Evolutionary conservation across 30 jellyfish, hydroid and myxozoan species (phyloP).

Genomic region (Aurelia coerulea): DNA sequence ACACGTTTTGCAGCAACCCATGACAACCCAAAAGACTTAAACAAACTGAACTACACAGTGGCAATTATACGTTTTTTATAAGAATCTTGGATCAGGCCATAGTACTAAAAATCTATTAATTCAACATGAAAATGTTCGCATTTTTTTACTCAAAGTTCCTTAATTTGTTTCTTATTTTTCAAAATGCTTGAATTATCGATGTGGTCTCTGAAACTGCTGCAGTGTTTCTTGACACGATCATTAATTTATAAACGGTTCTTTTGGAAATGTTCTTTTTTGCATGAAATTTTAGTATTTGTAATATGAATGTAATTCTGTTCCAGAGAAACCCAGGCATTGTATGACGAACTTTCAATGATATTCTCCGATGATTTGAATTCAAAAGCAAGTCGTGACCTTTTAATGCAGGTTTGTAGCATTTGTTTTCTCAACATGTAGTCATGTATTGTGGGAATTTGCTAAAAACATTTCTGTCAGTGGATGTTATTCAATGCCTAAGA

Average conservation of each 20-base stretch:
- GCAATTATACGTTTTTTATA: not conserved
- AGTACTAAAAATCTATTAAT: not conserved
- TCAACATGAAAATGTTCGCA: not conserved
- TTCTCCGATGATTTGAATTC: conserved; percentile 91
- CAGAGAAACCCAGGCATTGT: conserved; percentile 69
- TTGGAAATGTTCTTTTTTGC: too few species aligned
- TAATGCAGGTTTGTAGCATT: conserved; percentile 73
- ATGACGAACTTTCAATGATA: conserved; percentile 84
- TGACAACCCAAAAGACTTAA: too few species aligned
- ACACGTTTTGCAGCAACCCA: too few species aligned
- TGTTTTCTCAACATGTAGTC: too few species aligned
- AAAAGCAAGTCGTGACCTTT: conserved; percentile 93
- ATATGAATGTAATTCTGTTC: not conserved
- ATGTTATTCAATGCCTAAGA: not conserved
- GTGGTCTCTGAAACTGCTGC: too few species aligned
- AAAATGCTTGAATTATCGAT: too few species aligned
- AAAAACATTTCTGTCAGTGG: not conserved
- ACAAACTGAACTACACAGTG: too few species aligned
- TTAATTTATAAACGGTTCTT: too few species aligned
- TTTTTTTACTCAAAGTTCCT: too few species aligned
- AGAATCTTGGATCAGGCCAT: not conserved
- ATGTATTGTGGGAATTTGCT: not conserved
- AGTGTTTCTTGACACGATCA: too few species aligned
- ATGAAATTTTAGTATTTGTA: too few species aligned
- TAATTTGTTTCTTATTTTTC: too few species aligned